phyloP scores from a whole-genome alignment of 2,797 vertebrate genomes.

The Catamblyrhynchus diadema region DNA sequence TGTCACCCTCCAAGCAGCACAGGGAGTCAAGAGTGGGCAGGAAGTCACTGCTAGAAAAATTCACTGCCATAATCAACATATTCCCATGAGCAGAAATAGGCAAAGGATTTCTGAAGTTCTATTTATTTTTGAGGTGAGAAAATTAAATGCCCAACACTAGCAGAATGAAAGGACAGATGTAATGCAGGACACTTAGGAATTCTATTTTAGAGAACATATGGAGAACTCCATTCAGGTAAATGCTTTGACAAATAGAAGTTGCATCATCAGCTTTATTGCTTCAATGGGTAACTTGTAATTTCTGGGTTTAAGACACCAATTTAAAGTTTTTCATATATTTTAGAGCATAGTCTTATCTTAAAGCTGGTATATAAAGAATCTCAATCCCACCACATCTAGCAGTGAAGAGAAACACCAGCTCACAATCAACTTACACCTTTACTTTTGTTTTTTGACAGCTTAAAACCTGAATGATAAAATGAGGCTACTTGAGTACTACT shows the following conservation, averaged over 20 bases:
- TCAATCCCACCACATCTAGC: not conserved
- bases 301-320: not conserved
- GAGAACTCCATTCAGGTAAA: not conserved
- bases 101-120: not conserved
- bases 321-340: not conserved
- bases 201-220: not conserved
- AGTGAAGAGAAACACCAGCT: not conserved
- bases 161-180: not conserved
- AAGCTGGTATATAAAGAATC: not conserved
- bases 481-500: not conserved
- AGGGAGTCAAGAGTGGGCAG: not conserved
- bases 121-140: not conserved
- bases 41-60: not conserved
- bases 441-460: not conserved
- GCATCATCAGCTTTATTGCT: not conserved
- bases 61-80: not conserved
- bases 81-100: not conserved
- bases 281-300: not conserved
- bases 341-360: not conserved
- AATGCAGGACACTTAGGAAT: not conserved
- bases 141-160: not conserved
- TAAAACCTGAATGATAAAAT: not conserved
- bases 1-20: not conserved
- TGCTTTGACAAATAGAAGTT: not conserved
- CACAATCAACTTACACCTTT: not conserved